Base-by-base conservation (phyloP, 2,888 invertebrate species). In the Heliconius aoede region DNA sequence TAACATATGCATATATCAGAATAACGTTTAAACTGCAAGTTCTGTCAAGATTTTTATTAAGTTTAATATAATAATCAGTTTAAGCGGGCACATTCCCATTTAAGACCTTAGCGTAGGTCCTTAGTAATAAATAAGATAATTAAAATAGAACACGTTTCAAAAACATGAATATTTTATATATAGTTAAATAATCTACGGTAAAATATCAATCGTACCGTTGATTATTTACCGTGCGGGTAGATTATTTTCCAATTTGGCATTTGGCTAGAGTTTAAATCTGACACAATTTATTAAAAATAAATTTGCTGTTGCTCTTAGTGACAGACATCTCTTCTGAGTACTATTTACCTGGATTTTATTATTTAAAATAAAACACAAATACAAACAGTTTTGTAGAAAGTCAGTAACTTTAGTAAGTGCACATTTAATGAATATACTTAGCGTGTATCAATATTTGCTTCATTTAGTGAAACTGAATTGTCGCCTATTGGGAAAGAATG, bases 321-420 rank as follows among this genome's bases (percentile, higher is more conserved):
- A 51, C 69, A 69, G 30, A 24, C 67, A 65, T 74, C 74, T 68
- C 74, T 71, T 78, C 72, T 72, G 62, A 58, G 62, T 72, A 40
- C 72, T 77, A 72, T 72, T 72, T 74, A 72, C 72, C 55, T 60
- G 67, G 32, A 72, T 73, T 72, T 40, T 72, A 72, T 75, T 72
- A 68, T 68, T 74, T 67, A 21, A 67, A 67, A 67, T 74, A 74
- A 64, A 71, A 72, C 28, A 62, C 9, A 55, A 55, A 55, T 74
- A 71, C 18, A 61, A 74, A 76, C 76, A 55, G 65, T n/a, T 72
- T 64, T 13, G 28, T 55, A 9, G 26, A 62, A 28, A n/a, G 30
- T 51, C 30, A 68, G 21, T 68, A 69, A 55, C 55, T 65, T 32
- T 15, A 55, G 69, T 55, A n/a, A 55, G 69, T 69, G 21, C 13